Evolutionary conservation across 2,797 vertebrate species (phyloP).

Genomic region (Cryptoblepharus egeriae): DNA sequence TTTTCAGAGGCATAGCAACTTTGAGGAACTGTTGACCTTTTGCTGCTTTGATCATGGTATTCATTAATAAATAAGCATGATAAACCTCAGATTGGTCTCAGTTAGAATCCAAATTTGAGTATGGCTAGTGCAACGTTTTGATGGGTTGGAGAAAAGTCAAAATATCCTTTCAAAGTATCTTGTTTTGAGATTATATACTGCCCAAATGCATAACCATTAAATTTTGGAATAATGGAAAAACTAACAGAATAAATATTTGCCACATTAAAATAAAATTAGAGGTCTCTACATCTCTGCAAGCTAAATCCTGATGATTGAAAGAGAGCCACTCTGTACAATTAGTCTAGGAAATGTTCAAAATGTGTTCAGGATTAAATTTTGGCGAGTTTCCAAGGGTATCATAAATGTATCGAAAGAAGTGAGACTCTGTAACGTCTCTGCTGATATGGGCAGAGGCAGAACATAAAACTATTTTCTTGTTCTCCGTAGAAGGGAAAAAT

Average conservation of each 20-base stretch:
- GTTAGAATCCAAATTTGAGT: background rate
- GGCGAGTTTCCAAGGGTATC: background rate
- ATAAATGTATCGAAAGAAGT: background rate
- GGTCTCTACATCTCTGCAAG: background rate
- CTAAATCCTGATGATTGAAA: background rate
- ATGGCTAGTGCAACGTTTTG: background rate
- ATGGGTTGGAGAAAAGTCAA: background rate
- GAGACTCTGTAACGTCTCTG: too few relatives aligned
- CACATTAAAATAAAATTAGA: background rate
- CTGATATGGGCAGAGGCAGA: too few relatives aligned
- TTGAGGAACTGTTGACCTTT: background rate
- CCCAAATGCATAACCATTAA: background rate
- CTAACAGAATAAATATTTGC: background rate
- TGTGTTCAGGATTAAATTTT: background rate
- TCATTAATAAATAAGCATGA: background rate
- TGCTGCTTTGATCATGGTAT: background rate
- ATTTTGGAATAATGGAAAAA: background rate
- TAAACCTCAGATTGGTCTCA: background rate
- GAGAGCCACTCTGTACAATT: background rate
- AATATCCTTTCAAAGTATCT: background rate
- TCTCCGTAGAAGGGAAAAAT: too few relatives aligned
- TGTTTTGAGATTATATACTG: conserved; percentile 4
- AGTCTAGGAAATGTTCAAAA: background rate
- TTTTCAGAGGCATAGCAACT: conserved; percentile 25
- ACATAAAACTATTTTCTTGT: too few relatives aligned